Evolutionary conservation across 2,888 invertebrate species (phyloP).

Genomic region (Aphidius colemani): DNA sequence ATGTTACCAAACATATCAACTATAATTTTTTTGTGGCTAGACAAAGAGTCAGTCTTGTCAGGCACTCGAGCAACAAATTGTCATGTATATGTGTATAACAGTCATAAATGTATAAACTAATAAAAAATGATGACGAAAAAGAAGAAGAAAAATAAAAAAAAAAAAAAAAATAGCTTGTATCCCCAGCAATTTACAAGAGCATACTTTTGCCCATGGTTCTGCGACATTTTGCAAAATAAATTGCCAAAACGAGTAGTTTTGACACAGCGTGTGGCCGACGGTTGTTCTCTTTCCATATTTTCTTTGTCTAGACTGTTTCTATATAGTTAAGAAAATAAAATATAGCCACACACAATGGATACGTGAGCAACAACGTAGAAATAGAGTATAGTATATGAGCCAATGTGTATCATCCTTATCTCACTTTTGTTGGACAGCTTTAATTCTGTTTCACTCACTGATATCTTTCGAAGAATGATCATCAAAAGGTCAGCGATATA

Average conservation of each 20-base stretch:
- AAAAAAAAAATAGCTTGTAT: neutral
- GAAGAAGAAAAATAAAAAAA: neutral
- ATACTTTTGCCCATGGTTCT: constrained; percentile 18
- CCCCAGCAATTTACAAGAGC: constrained; percentile 31
- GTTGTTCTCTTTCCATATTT: constrained; percentile 26
- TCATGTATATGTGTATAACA: no score
- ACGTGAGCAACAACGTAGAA: constrained; percentile 28
- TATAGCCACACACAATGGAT: neutral
- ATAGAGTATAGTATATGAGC: constrained; percentile 18
- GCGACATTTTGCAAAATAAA: constrained; percentile 44
- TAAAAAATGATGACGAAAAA: neutral
- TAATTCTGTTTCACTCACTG: constrained; percentile 1
- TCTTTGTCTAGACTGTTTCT: constrained; percentile 36
- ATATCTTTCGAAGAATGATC: no score
- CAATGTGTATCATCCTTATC: neutral
- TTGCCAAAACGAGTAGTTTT: constrained; percentile 39
- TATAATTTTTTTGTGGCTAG: no score
- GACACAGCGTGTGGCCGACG: constrained; percentile 40
- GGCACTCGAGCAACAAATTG: no score
- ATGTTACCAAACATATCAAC: no score
- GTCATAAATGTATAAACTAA: no score
- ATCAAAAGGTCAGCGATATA: constrained; percentile 12
- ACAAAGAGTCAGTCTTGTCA: no score
- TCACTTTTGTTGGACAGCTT: neutral
- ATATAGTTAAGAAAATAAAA: constrained; percentile 26